Base-by-base conservation (phyloP, 2,797 vertebrate species). In the Poecilia picta region DNA sequence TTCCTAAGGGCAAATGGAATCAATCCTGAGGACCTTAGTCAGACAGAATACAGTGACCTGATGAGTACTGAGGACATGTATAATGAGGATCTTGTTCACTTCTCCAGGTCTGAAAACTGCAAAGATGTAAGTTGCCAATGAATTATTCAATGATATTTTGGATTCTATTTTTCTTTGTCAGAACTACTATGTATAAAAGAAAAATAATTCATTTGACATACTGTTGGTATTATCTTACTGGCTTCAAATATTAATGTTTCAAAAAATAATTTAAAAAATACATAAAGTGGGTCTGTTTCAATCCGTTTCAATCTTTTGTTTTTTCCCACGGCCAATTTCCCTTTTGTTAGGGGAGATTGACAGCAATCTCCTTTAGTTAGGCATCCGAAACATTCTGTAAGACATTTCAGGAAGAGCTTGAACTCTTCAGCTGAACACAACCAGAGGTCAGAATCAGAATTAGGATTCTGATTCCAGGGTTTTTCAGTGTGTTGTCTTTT, bases 61-160 rank as follows among this genome's bases (percentile, higher is more conserved):
- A 97, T 99, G 80, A 98, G 97, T 91, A 98, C 97, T 75, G 97
- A 98, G 87, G 97, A 99, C 92, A 98, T 99, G 98, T 99, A 98
- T 94, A 99, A 99, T 2, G 97, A 99, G 20, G 98, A 99, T 93
- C 96, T 99, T 83, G 97, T 98, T 91, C 98, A 98, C 93, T 99
- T 99, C 90, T 99, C 98, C 85, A 99, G 98, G 90, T 98, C 98
- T 1, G 98, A 99, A 91, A 99, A 99, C 94, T 98, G 98, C 95
- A 99, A 98, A 96, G 98, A 99, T 47, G 98, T 98, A 92, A 74
- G 97, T 93, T 5, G 0, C 0, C 33, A 33, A 18, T 45, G 6
- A 8, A 0, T 64, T 43, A 36, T 72, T 55, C 5, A 71, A 20
- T 39, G 2, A 23, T 15, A 11, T 46, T 73, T 53, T 55, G 36